These are phyloP conservation scores for Psammodynastes pulverulentus DNA, from an alignment of 2,113 vertebrate species.

Conservation along the genomic window DNA sequence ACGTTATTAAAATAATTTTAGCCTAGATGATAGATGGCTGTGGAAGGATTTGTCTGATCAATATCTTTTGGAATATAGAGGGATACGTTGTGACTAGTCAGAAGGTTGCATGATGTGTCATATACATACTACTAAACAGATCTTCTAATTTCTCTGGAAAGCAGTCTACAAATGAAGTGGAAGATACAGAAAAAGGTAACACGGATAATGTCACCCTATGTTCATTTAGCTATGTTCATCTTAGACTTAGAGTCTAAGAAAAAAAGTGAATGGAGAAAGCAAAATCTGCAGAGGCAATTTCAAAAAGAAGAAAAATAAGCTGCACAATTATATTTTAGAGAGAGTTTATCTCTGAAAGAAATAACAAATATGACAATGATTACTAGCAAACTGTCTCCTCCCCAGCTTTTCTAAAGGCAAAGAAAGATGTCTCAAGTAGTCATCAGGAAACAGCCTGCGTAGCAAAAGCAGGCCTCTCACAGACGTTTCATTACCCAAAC, in stretches of 20 bases:
- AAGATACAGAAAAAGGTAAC: not conserved
- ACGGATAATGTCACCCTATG: not conserved
- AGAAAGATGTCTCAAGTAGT: not conserved
- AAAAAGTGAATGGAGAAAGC: not conserved
- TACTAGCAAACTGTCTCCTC: not conserved
- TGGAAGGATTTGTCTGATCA: not conserved
- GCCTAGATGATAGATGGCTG: not conserved
- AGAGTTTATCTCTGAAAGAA: not conserved
- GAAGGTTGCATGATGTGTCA: not conserved
- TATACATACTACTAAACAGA: not conserved
- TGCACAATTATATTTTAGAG: not conserved
- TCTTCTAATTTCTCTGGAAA: not conserved
- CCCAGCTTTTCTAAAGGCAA: not conserved
- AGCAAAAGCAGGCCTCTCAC: not conserved
- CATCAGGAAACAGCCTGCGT: conserved; percentile 4
- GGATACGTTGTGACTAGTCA: not conserved
- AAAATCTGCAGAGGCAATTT: not conserved
- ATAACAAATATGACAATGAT: not conserved
- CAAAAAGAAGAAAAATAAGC: not conserved
- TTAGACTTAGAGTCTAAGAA: not conserved
- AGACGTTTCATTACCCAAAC: not conserved
- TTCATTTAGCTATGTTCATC: not conserved
- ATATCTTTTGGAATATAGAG: not conserved
- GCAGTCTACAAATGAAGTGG: not conserved
- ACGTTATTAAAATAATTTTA: not conserved